These are phyloP conservation scores for Coregonus sp. DNA, from an alignment of 2,797 vertebrate genomes.

Conservation along the genomic window DNA sequence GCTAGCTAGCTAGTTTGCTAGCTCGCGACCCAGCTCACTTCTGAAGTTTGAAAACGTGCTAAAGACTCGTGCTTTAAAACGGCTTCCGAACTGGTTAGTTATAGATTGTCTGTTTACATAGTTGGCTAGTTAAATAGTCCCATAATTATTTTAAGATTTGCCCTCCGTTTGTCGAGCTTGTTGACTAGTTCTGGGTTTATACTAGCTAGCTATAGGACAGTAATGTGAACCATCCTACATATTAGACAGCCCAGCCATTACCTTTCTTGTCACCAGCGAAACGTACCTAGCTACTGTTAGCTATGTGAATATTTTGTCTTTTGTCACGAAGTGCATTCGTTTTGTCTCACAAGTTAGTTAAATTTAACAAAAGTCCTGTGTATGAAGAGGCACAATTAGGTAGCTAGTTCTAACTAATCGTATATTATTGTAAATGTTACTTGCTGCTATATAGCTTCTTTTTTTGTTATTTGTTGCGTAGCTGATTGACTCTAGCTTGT, in stretches of 20 bases:
- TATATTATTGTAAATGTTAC: not conserved
- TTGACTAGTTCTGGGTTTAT: slow-evolving; percentile 26
- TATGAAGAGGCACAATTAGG: not conserved
- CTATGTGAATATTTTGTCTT: slow-evolving; percentile 8
- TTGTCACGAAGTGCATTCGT: slow-evolving; percentile 32
- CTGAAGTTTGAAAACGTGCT: slow-evolving; percentile 21
- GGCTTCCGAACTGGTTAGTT: slow-evolving; percentile 19
- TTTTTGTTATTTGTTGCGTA: not conserved
- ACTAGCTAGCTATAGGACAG: not conserved
- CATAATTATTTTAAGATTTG: slow-evolving; percentile 16
- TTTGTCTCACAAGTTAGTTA: slow-evolving; percentile 27
- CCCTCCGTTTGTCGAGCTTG: slow-evolving; percentile 41
- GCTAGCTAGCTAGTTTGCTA: slow-evolving; percentile 48
- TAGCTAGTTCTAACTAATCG: not conserved
- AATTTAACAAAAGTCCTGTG: not conserved
- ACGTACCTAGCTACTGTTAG: slow-evolving; percentile 10
- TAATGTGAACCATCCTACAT: not conserved
- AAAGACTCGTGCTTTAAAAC: not conserved
- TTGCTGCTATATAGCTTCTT: not conserved
- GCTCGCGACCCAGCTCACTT: not conserved
- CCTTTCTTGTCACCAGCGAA: not conserved
- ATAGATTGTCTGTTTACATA: slow-evolving; percentile 19
- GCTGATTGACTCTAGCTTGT: not conserved
- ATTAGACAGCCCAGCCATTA: not conserved
- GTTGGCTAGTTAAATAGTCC: not conserved